These are phyloP conservation scores for Mionectes olivaceus DNA, from an alignment of 2,797 vertebrate genomes.

Conservation along the genomic window DNA sequence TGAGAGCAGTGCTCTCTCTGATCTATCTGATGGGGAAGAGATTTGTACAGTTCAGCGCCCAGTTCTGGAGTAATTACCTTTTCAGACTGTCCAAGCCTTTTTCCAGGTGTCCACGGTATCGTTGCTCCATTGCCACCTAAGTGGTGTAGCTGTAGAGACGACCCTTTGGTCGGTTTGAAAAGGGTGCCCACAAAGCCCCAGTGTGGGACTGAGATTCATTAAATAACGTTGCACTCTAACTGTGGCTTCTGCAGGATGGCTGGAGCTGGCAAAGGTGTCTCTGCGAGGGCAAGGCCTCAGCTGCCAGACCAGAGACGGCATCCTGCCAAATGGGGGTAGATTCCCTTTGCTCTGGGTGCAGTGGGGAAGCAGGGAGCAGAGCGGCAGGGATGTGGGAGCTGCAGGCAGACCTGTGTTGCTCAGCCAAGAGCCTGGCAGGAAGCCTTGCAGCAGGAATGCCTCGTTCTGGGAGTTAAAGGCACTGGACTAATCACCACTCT, in stretches of 20 bases:
- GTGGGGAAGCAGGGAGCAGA: background rate
- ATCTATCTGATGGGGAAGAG: background rate
- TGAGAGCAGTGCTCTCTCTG: background rate
- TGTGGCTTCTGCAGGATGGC: background rate
- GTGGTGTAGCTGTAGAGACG: background rate
- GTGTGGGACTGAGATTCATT: background rate
- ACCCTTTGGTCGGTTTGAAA: background rate
- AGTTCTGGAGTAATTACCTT: background rate
- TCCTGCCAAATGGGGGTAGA: background rate
- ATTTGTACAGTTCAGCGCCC: background rate
- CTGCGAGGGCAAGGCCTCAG: background rate
- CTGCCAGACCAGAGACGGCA: background rate
- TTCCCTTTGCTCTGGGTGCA: background rate
- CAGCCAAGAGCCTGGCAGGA: background rate
- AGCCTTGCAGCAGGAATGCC: background rate
- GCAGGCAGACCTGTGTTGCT: background rate
- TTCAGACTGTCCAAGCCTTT: background rate
- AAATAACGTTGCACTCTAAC: background rate
- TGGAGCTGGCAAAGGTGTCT: background rate
- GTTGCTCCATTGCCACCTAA: background rate
- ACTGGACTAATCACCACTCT: background rate
- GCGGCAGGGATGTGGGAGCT: background rate
- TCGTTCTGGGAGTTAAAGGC: background rate
- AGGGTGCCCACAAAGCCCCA: background rate
- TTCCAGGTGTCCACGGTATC: background rate